A percentile compares a stretch with the other conserved stretches of the same genome.
These are phyloP conservation scores for Grammomys surdaster DNA, from an alignment of 2,113 vertebrate species.

Conservation along the genomic window DNA sequence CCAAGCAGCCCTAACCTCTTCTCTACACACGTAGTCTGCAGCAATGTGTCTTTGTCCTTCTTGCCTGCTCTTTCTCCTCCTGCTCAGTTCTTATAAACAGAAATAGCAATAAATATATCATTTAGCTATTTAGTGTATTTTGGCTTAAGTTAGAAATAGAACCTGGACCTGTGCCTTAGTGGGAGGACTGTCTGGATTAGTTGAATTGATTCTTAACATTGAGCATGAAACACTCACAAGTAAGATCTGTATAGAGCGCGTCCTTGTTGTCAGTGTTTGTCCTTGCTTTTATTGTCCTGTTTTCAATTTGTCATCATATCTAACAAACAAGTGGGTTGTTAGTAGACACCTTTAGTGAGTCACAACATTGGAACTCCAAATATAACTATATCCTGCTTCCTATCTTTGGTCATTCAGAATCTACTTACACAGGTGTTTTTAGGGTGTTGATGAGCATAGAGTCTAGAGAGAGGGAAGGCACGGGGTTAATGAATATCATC, in stretches of 20 bases:
- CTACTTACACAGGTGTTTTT: neutral
- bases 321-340: neutral
- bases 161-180: neutral
- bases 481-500: neutral
- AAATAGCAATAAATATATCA: constrained; percentile 29
- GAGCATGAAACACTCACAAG: neutral
- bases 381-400: neutral
- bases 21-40: neutral
- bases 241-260: neutral
- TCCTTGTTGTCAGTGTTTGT: neutral
- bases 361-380: neutral
- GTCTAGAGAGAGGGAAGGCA: neutral
- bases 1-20: neutral
- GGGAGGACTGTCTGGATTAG: neutral
- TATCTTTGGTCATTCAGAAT: neutral
- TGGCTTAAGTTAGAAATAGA: constrained; percentile 28
- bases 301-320: constrained; percentile 17
- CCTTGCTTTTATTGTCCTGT: neutral
- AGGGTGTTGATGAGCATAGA: neutral
- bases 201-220: neutral
- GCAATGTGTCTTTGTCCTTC: neutral
- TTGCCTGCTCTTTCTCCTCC: neutral
- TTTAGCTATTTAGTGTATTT: neutral
- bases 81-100: constrained; percentile 39
- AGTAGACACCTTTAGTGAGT: neutral